Evolutionary conservation across 2,888 invertebrate genomes (phyloP), one percentile per base, ranked within the genome.

Genomic region (Petrolisthes manimaculis): DNA sequence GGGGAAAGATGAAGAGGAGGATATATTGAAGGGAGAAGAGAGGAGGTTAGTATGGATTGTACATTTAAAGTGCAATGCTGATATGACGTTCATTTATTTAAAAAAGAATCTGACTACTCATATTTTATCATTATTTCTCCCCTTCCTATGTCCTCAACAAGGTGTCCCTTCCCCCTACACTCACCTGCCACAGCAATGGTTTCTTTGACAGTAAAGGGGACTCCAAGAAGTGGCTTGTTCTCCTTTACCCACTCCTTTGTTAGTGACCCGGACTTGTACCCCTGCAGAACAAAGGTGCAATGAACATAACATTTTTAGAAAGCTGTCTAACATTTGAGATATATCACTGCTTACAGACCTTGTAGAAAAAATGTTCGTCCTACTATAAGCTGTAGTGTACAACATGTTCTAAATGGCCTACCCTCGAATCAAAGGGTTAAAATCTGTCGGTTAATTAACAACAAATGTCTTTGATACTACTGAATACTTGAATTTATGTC

Each of bases 161-260:
- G 14, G 14, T n/a, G 14, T 14, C 12, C 51, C 24, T n/a, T 37
- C 21, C 14, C 51, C 24, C 37, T 37, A 37, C 37, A 18, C 83
- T 85, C 55, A 90, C 90, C 90, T 69, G 89, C 83, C 24, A 84
- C 89, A 21, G 89, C 85, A 56, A 91, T 86, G 67, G 89, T 77
- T 54, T 91, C 91, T 78, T 89, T 91, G 18, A 89, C 90, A 5
- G 90, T 91, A 82, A 91, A 91, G 53, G 91, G 91, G 12, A 91
- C 91, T 8, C 91, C 91, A 6, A 91, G 71, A 37, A 91, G 89
- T n/a, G 91, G 91, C 82, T 89, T 83, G 12, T 85, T 83, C n/a
- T 79, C n/a, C 67, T 84, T 67, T 9, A 91, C 86, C 79, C 83
- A 83, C 21, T 86, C 88, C 56, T 53, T 54, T 1, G 91, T 86